These are phyloP conservation scores for Labia minor DNA, from an alignment of 2,888 invertebrate genomes.

Conservation along the genomic window DNA sequence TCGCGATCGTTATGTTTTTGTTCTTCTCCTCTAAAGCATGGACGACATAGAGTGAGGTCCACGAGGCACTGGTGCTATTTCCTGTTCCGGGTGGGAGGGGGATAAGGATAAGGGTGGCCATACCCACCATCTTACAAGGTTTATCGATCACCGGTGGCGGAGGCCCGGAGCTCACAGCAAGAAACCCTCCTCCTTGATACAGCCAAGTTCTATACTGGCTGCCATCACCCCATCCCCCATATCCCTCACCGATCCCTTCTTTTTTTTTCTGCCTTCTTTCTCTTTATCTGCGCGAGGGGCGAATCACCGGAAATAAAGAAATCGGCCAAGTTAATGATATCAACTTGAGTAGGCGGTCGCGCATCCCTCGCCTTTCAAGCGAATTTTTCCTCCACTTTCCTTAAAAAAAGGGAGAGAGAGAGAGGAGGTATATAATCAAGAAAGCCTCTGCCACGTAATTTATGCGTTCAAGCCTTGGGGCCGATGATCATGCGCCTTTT, in stretches of 20 bases:
- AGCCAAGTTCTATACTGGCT: too few relatives aligned
- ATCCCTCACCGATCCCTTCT: too few relatives aligned
- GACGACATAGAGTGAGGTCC: not conserved
- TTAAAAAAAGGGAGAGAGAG: too few relatives aligned
- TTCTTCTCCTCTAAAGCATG: conserved; percentile 2
- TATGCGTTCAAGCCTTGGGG: not conserved
- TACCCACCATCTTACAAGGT: not conserved
- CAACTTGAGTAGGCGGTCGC: not conserved
- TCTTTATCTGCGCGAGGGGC: not conserved
- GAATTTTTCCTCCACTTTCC: too few relatives aligned
- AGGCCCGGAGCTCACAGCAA: not conserved
- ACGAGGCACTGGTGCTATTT: not conserved
- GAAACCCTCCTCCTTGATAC: not conserved
- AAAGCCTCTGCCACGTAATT: not conserved
- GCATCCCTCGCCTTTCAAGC: not conserved
- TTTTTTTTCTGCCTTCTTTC: not conserved
- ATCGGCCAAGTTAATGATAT: conserved; percentile 13
- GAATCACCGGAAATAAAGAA: conserved; percentile 13
- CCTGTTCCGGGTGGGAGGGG: not conserved
- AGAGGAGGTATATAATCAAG: not conserved
- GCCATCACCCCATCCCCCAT: too few relatives aligned
- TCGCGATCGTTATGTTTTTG: conserved; percentile 13
- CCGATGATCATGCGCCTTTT: conserved; percentile 2
- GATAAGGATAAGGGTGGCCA: conserved; percentile 13
- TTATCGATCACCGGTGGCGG: conserved; percentile 8